Base-by-base conservation (phyloP, 2,113 vertebrate genomes). In the Pseudopipra pipra region DNA sequence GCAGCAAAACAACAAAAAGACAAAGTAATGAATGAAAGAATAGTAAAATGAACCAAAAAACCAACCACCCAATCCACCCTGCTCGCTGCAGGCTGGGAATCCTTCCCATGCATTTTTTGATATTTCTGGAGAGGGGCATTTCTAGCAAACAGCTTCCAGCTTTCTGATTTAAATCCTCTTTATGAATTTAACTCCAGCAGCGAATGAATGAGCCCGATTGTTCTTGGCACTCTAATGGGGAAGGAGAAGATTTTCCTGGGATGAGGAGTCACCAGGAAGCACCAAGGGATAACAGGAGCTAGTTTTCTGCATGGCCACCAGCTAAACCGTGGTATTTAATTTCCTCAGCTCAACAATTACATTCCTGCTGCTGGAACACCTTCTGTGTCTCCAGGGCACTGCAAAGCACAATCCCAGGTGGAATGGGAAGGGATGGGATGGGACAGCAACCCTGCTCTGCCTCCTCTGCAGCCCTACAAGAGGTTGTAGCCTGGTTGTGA, bases 101-200 rank as follows among this genome's bases (percentile, higher is more conserved):
- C 14, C 51, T 44, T 28, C 68, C 76, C 28, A 1, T 5, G n/a
- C 9, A 15, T 31, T 22, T 27, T 5, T 2, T 5, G 33, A 9
- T 11, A 0, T 19, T 73, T 31, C 66, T 55, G 63, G 39, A 44
- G n/a, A 49, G 35, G 9, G 12, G 5, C 37, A 47, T 37, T 33
- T 46, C 74, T 5, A 35, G 54, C 28, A 58, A 49, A 22, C 2
- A 21, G 1, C 37, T 56, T 13, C 44, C 66, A 37, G 8, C 55
- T 47, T 33, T 8, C 47, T 33, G 31, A 11, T 47, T 46, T 6
- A 82, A 87, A 76, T 23, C 56, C 41, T 52, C 54, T 39, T 31
- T 6, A 14, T 28, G 31, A 21, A 18, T 51, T 20, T 10, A 75
- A 13, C 33, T 30, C 11, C 30, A 14, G 25, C 0, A 0, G 21